Evolutionary conservation across 1,140 invertebrate genomes (phyloP).

Genomic region (Parasteatoda tepidariorum): DNA sequence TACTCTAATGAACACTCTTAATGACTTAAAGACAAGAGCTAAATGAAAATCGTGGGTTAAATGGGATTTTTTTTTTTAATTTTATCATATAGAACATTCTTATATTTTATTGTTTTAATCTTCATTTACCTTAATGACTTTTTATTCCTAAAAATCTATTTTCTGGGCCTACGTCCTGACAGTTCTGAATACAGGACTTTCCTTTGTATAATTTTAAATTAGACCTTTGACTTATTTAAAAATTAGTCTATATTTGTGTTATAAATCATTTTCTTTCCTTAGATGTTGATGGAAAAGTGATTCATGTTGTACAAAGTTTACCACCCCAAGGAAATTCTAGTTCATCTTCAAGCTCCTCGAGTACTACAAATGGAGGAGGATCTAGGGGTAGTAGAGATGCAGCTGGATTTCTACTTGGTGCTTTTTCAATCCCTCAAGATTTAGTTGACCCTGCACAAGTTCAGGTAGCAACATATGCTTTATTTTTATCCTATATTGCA

Average conservation of each 20-base stretch:
- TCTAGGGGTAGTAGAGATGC: slow-evolving; percentile 60
- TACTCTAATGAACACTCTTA: no score
- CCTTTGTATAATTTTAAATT: no score
- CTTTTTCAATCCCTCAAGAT: slow-evolving; percentile 68
- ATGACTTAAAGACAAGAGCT: no score
- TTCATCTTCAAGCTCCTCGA: slow-evolving; percentile 46
- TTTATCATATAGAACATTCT: no score
- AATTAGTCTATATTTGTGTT: not conserved
- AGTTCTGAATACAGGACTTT: no score
- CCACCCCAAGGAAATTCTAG: slow-evolving; percentile 73
- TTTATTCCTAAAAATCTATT: no score
- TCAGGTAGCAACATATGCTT: slow-evolving; percentile 64
- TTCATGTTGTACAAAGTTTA: slow-evolving; percentile 89
- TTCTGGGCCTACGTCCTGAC: no score
- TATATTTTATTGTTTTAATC: no score
- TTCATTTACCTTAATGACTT: no score
- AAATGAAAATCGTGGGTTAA: no score
- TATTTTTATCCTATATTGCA: not conserved
- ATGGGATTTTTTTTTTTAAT: no score
- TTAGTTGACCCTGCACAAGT: slow-evolving; percentile 67
- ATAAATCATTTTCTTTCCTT: slow-evolving; percentile 33
- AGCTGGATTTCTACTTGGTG: slow-evolving; percentile 68
- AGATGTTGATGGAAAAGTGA: slow-evolving; percentile 90
- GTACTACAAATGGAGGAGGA: slow-evolving; percentile 67
- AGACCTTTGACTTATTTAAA: no score